Evolutionary conservation across 2,797 vertebrate species (phyloP).

Genomic region (Sardinella longiceps): DNA sequence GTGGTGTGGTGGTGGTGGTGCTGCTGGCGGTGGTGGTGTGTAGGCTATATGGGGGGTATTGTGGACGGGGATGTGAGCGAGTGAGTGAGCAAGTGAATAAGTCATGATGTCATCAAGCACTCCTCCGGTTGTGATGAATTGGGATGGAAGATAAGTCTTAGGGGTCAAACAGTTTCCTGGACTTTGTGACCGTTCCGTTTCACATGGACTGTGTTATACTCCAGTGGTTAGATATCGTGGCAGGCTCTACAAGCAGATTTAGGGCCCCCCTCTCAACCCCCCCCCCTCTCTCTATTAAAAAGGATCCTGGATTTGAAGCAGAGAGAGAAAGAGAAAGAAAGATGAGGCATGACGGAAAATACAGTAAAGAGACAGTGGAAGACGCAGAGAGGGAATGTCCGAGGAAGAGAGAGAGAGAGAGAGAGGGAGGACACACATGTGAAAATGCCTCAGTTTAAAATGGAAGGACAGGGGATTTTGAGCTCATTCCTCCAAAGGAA

Average conservation of each 20-base stretch:
- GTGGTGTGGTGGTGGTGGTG: too few relatives aligned
- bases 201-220: not conserved
- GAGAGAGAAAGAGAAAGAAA: constrained; percentile 7
- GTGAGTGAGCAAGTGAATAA: not conserved
- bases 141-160: not conserved
- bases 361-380: not conserved
- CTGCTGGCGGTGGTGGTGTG: too few relatives aligned
- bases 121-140: not conserved
- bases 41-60: not conserved
- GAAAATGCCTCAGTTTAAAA: not conserved
- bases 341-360: not conserved
- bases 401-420: too few relatives aligned
- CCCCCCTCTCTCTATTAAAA: not conserved
- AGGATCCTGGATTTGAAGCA: not conserved
- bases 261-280: not conserved
- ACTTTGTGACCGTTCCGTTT: not conserved
- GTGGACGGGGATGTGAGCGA: not conserved
- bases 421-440: not conserved
- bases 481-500: not conserved
- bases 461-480: not conserved
- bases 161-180: constrained; percentile 11
- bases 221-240: not conserved
- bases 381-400: not conserved
- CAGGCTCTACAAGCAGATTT: not conserved
- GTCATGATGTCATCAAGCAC: not conserved